phyloP scores from a whole-genome alignment of 1,140 invertebrate species.

The Apis florea region DNA sequence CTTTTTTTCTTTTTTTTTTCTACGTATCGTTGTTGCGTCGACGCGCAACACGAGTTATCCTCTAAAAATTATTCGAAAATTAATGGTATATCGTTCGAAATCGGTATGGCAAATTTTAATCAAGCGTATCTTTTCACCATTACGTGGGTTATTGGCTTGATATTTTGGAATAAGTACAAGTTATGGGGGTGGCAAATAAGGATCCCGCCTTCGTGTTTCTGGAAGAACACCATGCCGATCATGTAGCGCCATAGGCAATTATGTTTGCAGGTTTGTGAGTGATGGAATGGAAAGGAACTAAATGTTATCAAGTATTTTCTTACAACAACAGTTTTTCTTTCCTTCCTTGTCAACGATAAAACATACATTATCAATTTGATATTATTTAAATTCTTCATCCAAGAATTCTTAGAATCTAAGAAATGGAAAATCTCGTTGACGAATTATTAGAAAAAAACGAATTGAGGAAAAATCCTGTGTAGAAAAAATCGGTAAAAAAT shows the following conservation, averaged over 20 bases:
- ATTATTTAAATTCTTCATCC: too few relatives aligned
- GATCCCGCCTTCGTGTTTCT: slow-evolving; percentile 72
- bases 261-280: slow-evolving; percentile 75
- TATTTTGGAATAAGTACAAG: slow-evolving; percentile 73
- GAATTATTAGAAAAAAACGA: too few relatives aligned
- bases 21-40: background rate
- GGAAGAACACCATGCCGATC: slow-evolving; percentile 70
- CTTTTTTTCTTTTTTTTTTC: background rate
- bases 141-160: slow-evolving; percentile 33
- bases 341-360: background rate
- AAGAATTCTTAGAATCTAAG: too few relatives aligned
- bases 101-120: too few relatives aligned
- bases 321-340: background rate
- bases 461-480: too few relatives aligned
- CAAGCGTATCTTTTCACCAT: background rate
- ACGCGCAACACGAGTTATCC: too few relatives aligned
- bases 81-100: too few relatives aligned
- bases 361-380: too few relatives aligned
- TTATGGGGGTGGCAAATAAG: slow-evolving; percentile 35
- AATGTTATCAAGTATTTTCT: too few relatives aligned
- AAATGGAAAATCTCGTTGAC: too few relatives aligned
- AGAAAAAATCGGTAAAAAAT: too few relatives aligned
- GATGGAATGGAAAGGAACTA: slow-evolving; percentile 62
- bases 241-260: slow-evolving; percentile 78
- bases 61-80: too few relatives aligned